These are phyloP conservation scores for Apotomis betuletana DNA, from an alignment of 2,888 invertebrate genomes.

Conservation along the genomic window DNA sequence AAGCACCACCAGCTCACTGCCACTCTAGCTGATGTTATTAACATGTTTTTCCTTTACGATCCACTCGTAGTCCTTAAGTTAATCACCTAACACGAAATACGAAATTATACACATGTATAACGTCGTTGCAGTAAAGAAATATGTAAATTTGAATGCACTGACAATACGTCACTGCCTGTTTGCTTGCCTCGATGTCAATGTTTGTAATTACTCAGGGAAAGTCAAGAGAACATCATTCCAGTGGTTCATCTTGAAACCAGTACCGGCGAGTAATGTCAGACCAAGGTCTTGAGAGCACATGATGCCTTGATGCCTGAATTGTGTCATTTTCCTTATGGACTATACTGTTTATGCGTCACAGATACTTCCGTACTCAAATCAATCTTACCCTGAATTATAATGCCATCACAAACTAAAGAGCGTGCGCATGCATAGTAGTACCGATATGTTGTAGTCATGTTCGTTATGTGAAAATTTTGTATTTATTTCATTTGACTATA, in stretches of 20 bases:
- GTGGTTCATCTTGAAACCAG: constrained; percentile 14
- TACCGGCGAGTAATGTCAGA: not conserved
- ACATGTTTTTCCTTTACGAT: too few relatives aligned
- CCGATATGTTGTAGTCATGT: too few relatives aligned
- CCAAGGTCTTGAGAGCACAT: constrained; percentile 9
- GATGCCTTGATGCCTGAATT: not conserved
- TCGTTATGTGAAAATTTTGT: too few relatives aligned
- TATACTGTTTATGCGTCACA: not conserved
- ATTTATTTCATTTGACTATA: too few relatives aligned
- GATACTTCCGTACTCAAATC: not conserved
- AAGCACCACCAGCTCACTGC: too few relatives aligned
- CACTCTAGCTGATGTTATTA: too few relatives aligned
- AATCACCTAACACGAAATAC: not conserved
- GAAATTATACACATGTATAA: constrained; percentile 10
- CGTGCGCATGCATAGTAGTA: not conserved
- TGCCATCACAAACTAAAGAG: not conserved
- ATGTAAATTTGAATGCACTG: not conserved
- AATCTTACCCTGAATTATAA: not conserved
- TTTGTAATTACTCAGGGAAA: not conserved
- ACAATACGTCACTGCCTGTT: not conserved
- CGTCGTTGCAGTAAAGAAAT: not conserved
- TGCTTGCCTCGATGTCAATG: not conserved
- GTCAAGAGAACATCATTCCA: not conserved
- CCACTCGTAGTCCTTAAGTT: not conserved
- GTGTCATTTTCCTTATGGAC: constrained; percentile 17